Percentiles rank a stretch among this genome's conserved stretches.
phyloP scores from a whole-genome alignment of 1,140 invertebrate species.

The Brachionus koreanus region DNA sequence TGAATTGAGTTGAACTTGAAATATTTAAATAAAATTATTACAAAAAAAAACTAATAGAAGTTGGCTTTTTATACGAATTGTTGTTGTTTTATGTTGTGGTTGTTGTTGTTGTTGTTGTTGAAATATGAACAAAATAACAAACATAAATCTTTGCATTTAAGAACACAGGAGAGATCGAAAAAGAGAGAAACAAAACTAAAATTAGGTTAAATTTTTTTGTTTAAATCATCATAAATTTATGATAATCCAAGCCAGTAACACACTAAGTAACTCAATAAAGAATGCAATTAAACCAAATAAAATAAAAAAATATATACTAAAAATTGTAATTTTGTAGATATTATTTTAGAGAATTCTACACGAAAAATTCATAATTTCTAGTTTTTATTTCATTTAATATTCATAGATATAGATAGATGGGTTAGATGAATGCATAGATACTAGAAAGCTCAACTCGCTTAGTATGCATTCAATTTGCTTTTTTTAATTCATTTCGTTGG shows the following conservation, averaged over 20 bases:
- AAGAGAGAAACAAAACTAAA: neutral
- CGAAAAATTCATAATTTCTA: slow-evolving; percentile 6
- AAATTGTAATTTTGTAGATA: slow-evolving; percentile 11
- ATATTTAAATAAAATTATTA: neutral
- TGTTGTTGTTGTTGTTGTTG: neutral
- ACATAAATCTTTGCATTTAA: neutral
- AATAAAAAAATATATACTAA: neutral
- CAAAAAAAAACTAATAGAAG: neutral
- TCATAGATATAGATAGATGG: neutral
- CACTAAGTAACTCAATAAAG: neutral
- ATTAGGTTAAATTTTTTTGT: slow-evolving; percentile 27
- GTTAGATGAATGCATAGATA: neutral
- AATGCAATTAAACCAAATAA: slow-evolving; percentile 7
- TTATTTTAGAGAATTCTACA: neutral
- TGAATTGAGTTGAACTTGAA: neutral
- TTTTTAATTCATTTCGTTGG: neutral
- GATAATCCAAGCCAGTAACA: slow-evolving; percentile 31
- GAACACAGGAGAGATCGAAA: slow-evolving; percentile 4
- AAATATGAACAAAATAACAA: neutral
- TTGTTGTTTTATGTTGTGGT: neutral
- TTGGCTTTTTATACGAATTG: neutral
- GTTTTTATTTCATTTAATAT: neutral
- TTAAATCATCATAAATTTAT: slow-evolving; percentile 31
- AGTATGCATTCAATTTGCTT: neutral
- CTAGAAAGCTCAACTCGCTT: neutral